These are phyloP conservation scores for Thermophis baileyi DNA, from an alignment of 2,113 vertebrate genomes.

Conservation along the genomic window DNA sequence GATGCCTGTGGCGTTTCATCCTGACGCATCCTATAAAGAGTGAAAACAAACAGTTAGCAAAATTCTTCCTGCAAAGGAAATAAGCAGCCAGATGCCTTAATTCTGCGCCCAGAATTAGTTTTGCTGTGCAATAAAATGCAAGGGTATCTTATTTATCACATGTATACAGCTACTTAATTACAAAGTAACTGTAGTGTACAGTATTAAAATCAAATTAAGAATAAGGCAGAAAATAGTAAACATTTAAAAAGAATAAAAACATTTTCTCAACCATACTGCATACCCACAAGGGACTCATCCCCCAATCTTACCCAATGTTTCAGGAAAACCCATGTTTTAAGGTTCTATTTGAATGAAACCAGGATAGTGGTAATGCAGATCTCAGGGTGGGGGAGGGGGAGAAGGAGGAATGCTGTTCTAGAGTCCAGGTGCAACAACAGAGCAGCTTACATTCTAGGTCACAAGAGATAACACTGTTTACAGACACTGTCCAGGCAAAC, in stretches of 20 bases:
- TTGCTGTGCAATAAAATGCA: constrained; percentile 3
- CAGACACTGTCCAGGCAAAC: background rate
- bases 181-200: background rate
- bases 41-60: constrained; percentile 51
- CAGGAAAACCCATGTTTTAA: background rate
- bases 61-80: constrained; percentile 45
- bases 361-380: background rate
- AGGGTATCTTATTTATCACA: constrained; percentile 14
- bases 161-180: background rate
- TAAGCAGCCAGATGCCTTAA: background rate
- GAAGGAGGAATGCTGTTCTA: background rate
- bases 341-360: background rate
- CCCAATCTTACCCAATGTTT: background rate
- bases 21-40: constrained; percentile 83
- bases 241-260: background rate
- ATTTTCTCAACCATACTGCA: background rate
- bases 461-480: background rate
- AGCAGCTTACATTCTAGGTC: background rate
- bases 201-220: background rate
- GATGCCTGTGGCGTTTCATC: constrained; percentile 94
- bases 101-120: background rate
- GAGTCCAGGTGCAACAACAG: background rate
- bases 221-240: background rate
- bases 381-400: background rate
- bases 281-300: background rate